A percentile compares a stretch with the other conserved stretches of the same genome.
Evolutionary conservation across 2,797 vertebrate species (phyloP).

Genomic region (Enteromius mattozi): DNA sequence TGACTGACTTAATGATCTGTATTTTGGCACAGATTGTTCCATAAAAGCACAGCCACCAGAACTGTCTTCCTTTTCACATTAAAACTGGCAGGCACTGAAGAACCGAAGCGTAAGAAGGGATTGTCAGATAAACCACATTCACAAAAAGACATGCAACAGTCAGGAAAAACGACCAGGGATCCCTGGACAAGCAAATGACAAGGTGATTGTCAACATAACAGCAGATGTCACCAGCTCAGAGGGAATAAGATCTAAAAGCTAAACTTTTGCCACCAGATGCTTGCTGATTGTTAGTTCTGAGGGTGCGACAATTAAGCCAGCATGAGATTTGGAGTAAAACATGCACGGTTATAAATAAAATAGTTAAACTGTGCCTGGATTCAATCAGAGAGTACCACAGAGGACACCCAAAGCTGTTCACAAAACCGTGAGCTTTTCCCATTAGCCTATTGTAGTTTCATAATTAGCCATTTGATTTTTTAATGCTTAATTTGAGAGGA

Average conservation of each 20-base stretch:
- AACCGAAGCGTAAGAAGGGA: neutral
- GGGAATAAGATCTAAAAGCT: neutral
- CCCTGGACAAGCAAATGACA: conserved; percentile 47
- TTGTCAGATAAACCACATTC: conserved; percentile 32
- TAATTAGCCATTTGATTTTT: neutral
- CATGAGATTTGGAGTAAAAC: conserved; percentile 20
- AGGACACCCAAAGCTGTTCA: neutral
- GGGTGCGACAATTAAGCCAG: conserved; percentile 43
- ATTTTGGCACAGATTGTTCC: neutral
- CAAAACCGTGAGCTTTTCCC: neutral
- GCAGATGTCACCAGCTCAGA: conserved; percentile 44
- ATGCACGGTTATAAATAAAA: neutral
- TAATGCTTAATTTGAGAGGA: neutral
- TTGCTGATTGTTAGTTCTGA: conserved; percentile 32
- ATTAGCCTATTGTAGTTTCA: neutral
- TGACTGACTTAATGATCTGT: conserved; percentile 22
- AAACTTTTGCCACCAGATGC: conserved; percentile 45
- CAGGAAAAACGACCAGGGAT: conserved; percentile 48
- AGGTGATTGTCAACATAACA: conserved; percentile 51
- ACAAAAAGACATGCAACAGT: conserved; percentile 35
- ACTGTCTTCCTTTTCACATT: conserved; percentile 5
- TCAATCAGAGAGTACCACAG: neutral
- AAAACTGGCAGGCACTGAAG: conserved; percentile 23
- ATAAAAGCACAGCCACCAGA: neutral
- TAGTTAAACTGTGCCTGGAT: neutral